These are phyloP conservation scores for Colistium nudipinnis DNA, from an alignment of 2,113 vertebrate species.

Conservation along the genomic window DNA sequence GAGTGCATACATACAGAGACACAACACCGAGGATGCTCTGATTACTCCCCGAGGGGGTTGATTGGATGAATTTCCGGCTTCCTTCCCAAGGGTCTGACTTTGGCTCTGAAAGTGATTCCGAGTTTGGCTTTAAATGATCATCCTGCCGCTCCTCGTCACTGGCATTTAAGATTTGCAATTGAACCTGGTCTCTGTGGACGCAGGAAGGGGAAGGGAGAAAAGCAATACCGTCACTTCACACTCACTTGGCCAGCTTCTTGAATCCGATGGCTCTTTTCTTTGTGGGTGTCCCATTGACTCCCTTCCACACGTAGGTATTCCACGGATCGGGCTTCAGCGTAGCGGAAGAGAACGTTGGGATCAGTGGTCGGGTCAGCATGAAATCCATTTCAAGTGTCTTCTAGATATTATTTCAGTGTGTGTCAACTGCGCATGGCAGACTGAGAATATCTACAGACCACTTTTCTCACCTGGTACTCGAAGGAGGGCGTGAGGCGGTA, in stretches of 20 bases:
- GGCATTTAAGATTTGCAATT: constrained; percentile 9
- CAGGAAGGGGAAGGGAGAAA: background rate
- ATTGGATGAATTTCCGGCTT: constrained; percentile 66
- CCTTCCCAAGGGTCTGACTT: constrained; percentile 40
- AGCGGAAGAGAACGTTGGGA: constrained; percentile 6
- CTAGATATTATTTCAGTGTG: too few species aligned
- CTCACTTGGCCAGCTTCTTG: constrained; percentile 98
- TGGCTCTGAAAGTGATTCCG: constrained; percentile 41
- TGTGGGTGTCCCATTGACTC: constrained; percentile 94
- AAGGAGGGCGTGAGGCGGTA: constrained; percentile 96
- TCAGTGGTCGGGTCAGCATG: constrained; percentile 49
- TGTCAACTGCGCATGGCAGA: too few species aligned
- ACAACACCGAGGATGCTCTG: constrained; percentile 54
- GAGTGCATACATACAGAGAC: constrained; percentile 20
- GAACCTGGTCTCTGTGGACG: background rate
- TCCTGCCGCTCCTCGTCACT: constrained; percentile 11
- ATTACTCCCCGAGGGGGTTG: constrained; percentile 74
- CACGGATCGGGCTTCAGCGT: constrained; percentile 89
- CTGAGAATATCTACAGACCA: too few species aligned
- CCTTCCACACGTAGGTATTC: constrained; percentile 95
- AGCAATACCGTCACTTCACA: constrained; percentile 12
- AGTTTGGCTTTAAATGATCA: constrained; percentile 24
- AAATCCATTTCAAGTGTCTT: background rate
- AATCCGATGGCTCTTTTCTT: constrained; percentile 97
- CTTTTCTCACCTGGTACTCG: constrained; percentile 91